Conservation (phyloP, 2,797 vertebrate genomes). For the Rachycentron canadum region DNA sequence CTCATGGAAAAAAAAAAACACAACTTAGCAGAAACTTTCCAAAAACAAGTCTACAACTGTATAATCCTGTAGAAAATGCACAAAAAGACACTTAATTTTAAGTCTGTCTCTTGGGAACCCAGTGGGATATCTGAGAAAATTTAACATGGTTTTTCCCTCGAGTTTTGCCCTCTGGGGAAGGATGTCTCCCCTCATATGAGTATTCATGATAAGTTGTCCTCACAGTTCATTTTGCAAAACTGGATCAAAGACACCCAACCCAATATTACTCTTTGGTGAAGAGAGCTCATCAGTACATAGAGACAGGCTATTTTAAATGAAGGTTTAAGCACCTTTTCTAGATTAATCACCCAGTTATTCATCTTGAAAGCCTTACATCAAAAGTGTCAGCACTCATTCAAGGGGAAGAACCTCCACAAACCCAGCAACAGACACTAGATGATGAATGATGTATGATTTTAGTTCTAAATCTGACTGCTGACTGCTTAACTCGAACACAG, state of each 20-base stretch:
- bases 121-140: slow-evolving; percentile 30
- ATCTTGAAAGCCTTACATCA: not conserved
- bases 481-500: not conserved
- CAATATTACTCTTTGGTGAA: not conserved
- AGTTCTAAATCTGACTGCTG: not conserved
- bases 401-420: not conserved
- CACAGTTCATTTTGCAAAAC: slow-evolving; percentile 10
- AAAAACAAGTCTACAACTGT: slow-evolving; percentile 7
- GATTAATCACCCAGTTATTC: not conserved
- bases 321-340: not conserved
- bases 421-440: not conserved
- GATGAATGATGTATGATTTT: slow-evolving; percentile 21
- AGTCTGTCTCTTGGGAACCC: slow-evolving; percentile 12
- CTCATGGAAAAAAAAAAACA: slow-evolving; percentile 10
- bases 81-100: slow-evolving; percentile 15
- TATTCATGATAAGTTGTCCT: slow-evolving; percentile 7
- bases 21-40: slow-evolving; percentile 15
- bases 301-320: not conserved
- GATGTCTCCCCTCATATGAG: not conserved
- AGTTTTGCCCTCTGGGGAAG: slow-evolving; percentile 11
- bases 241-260: slow-evolving; percentile 8
- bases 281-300: not conserved
- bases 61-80: slow-evolving; percentile 14
- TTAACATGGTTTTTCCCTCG: slow-evolving; percentile 17
- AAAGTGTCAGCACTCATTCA: not conserved